Evolutionary conservation across 1,140 invertebrate species (phyloP), one percentile per base, ranked within the genome.

Genomic region (Meloidogyne hapla): DNA sequence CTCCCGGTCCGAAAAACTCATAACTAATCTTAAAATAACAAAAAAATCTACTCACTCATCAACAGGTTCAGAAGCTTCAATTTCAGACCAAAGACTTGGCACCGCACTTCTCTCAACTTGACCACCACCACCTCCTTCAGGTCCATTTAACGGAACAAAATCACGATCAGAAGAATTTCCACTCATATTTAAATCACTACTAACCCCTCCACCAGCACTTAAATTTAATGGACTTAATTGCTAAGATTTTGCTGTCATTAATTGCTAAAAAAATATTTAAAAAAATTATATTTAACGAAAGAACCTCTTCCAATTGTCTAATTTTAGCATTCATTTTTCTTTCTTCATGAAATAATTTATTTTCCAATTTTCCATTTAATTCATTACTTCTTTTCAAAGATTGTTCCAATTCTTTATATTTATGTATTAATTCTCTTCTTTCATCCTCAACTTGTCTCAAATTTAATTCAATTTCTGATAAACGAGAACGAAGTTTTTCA

Each of bases 271-370:
- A 74, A 74, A n/a, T n/a, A n/a, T n/a, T 9, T 21, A 40, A 18
- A n/a, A n/a, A 63, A 28, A 71, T 21, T 18, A 13, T 4, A 15
- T 48, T n/a, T 13, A 26, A 28, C 9, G 0, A 33, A 28, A 21
- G 21, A 10, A 78, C 77, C 77, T 78, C 78, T 56, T 78, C 77
- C 26, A 78, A 26, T 40, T 80, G 77, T n/a, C 56, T 69, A 26
- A 78, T 61, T 65, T 75, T 78, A n/a, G 18, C 33, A n/a, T 69
- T 78, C 2, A 78, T n/a, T 21, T 56, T 48, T 4, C 77, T 38
- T 61, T 78, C 77, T 23, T 78, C 77, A 66, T 78, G 77, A 48
- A 76, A 78, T n/a, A 80, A 23, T 40, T 78, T 78, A 75, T 78
- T 78, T 38, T 78, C 77, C 10, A 78, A 56, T 26, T 64, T 77